A percentile compares a stretch with the other conserved stretches of the same genome.
Evolutionary conservation across 1,140 invertebrate genomes (phyloP).

Genomic region (Scaptomyza graminum): DNA sequence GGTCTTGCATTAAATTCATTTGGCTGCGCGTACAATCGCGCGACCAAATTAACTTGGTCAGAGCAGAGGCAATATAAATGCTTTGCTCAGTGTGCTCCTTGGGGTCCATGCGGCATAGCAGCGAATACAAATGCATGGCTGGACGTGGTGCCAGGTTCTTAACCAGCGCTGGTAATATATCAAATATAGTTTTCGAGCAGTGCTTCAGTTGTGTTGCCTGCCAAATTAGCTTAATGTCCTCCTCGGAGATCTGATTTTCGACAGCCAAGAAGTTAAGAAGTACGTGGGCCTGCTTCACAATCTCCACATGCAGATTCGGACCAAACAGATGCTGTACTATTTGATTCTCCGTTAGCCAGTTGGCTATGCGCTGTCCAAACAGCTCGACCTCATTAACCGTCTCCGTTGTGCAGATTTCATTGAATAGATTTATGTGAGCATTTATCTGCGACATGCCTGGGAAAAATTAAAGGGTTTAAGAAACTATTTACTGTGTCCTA

Average conservation of each 20-base stretch:
- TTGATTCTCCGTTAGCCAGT: conserved; percentile 95
- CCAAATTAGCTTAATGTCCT: conserved; percentile 97
- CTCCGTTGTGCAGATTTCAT: conserved; percentile 94
- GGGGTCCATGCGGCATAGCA: conserved; percentile 93
- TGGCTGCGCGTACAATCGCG: conserved; percentile 86
- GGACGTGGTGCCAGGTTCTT: conserved; percentile 94
- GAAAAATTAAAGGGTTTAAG: not conserved
- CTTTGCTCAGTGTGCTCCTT: conserved; percentile 97
- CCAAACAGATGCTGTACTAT: conserved; percentile 98
- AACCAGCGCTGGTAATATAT: conserved; percentile 94
- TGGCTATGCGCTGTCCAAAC: conserved; percentile 92
- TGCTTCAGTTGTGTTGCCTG: conserved; percentile 96
- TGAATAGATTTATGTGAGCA: conserved; percentile 95
- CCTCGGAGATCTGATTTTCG: conserved; percentile 94
- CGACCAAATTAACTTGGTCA: conserved; percentile 96
- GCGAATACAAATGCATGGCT: conserved; percentile 93
- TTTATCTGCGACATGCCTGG: conserved; percentile 96
- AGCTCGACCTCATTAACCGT: conserved; percentile 92
- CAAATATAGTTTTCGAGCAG: conserved; percentile 96
- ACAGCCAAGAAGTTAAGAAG: conserved; percentile 96
- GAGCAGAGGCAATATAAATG: conserved; percentile 92
- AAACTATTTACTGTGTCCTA: no score
- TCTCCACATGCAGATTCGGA: conserved; percentile 97
- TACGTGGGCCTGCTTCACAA: conserved; percentile 96
- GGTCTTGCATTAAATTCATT: conserved; percentile 84